These are phyloP conservation scores for Hirudinaria manillensis DNA, from an alignment of 2,888 invertebrate genomes.

Conservation along the genomic window DNA sequence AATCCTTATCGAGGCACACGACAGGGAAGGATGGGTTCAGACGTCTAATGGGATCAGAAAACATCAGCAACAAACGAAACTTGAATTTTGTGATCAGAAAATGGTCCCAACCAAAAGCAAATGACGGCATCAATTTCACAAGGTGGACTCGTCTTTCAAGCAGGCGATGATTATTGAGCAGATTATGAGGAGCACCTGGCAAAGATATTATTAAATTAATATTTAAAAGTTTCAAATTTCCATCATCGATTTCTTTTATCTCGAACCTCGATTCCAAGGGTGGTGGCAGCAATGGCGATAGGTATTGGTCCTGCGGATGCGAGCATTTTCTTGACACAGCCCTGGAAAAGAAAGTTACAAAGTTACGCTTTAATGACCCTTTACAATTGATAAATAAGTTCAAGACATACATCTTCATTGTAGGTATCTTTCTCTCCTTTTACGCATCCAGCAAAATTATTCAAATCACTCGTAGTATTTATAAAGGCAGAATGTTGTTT, in stretches of 20 bases:
- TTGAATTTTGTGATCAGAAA: too few species aligned
- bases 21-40: too few species aligned
- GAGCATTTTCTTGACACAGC: slow-evolving; percentile 3
- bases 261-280: slow-evolving; percentile 19
- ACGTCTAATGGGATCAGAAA: too few species aligned
- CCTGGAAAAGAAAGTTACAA: neutral
- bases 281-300: slow-evolving; percentile 5
- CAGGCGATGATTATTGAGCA: neutral
- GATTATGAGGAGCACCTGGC: neutral
- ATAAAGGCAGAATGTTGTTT: neutral
- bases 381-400: neutral
- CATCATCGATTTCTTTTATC: neutral
- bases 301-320: neutral
- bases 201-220: neutral
- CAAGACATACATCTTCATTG: neutral
- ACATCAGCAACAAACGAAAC: too few species aligned
- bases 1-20: too few species aligned
- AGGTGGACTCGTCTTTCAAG: neutral
- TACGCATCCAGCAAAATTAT: neutral
- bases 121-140: too few species aligned
- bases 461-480: neutral
- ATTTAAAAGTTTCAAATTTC: neutral
- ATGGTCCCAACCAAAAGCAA: too few species aligned
- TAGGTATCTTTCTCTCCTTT: neutral
- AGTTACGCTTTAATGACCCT: neutral